A percentile compares a stretch with the other conserved stretches of the same genome.
phyloP scores from a whole-genome alignment of 2,888 invertebrate genomes.

The Tigriopus californicus region DNA sequence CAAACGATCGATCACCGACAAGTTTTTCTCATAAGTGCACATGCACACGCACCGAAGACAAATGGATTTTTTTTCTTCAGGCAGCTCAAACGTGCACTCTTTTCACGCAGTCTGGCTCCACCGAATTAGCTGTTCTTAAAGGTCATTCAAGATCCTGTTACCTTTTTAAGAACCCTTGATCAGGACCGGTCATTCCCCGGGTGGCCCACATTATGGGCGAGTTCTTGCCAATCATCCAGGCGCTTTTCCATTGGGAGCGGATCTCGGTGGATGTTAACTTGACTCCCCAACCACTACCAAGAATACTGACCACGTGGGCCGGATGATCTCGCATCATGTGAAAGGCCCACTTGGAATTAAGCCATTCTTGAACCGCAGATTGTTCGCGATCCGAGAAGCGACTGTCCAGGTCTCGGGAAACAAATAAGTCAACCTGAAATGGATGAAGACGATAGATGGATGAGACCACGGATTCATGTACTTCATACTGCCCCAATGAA shows the following conservation, averaged over 20 bases:
- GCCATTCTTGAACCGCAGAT: slow-evolving; percentile 17
- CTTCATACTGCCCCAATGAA: no score
- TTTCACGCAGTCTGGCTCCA: no score
- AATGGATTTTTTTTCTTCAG: no score
- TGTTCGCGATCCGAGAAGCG: slow-evolving; percentile 15
- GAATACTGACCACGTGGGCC: slow-evolving; percentile 7
- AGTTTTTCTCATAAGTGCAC: no score
- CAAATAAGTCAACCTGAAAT: slow-evolving; percentile 11
- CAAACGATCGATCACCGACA: no score
- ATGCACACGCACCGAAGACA: no score
- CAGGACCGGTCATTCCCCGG: not conserved
- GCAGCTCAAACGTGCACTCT: no score
- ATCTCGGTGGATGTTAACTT: not conserved
- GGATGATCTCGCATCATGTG: slow-evolving; percentile 18
- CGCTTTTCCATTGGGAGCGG: not conserved
- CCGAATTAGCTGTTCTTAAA: no score
- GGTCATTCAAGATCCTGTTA: not conserved
- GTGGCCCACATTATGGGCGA: not conserved
- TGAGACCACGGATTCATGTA: no score
- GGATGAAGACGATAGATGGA: no score
- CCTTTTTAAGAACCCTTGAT: not conserved
- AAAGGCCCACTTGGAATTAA: slow-evolving; percentile 12
- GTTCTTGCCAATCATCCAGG: not conserved
- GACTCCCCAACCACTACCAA: slow-evolving; percentile 13
- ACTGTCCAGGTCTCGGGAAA: slow-evolving; percentile 15